Base-by-base conservation (phyloP, 2,888 invertebrate genomes). In the Deilephila porcellus region DNA sequence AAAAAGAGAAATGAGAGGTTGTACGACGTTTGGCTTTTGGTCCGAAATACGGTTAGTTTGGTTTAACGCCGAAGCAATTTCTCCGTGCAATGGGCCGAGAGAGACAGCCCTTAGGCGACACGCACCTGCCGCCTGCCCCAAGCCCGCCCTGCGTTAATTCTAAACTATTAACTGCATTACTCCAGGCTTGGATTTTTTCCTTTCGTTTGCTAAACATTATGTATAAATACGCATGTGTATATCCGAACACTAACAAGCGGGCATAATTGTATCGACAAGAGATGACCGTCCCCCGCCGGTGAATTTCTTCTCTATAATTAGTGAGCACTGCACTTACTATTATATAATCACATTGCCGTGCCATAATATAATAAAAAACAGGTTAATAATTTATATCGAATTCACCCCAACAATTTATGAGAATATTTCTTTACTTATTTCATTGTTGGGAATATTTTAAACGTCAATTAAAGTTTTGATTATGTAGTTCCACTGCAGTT, bases 21-120 rank as follows among this genome's bases (percentile, higher is more conserved):
- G 71, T 71, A 75, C 71, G 77, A 79, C 76, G 78, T 76, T 78
- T 78, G 78, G 76, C 80, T 80, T 79, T 81, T 83, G 79, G 85
- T 83, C 83, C 85, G 84, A 86, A 88, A 88, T 83, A 85, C 83
- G 83, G 81, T 86, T 85, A 84, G 85, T 86, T 85, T 83, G 80
- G 81, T 81, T 83, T 84, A 78, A 82, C 77, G 77, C 80, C 82
- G 82, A 83, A 82, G 83, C 86, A 86, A 87, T 88, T 85, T 85
- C 77, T 76, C 71, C 74, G 82, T 77, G 83, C 86, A 87, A 87
- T 86, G 86, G 81, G 75, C 80, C 85, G 85, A 81, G 83, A 84
- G 86, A 84, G 82, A 82, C 80, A 77, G 78, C 81, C 85, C 82
- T 79, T 81, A 77, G 82, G 82, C 71, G 75, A 73, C 73, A 78